These are phyloP conservation scores for Sigmodon hispidus DNA, from an alignment of 2,113 vertebrate species.

Conservation along the genomic window DNA sequence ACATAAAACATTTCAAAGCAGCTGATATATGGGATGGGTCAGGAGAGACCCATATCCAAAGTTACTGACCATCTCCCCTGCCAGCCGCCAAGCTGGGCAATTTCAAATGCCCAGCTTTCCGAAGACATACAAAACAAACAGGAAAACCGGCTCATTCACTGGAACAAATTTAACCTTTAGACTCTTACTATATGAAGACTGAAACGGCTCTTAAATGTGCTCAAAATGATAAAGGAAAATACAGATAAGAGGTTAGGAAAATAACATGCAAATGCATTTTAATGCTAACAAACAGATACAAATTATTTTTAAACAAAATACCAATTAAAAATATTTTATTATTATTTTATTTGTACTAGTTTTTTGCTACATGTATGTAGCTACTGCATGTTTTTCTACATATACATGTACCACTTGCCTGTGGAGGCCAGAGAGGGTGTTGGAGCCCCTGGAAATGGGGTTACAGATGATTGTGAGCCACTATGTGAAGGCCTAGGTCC, in stretches of 20 bases:
- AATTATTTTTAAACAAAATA: neutral
- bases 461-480: neutral
- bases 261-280: neutral
- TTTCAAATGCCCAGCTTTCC: neutral
- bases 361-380: neutral
- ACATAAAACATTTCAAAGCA: neutral
- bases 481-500: neutral
- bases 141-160: neutral
- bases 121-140: neutral
- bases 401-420: neutral
- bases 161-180: neutral
- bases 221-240: neutral
- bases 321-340: neutral
- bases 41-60: neutral
- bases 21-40: neutral
- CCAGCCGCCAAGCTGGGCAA: neutral
- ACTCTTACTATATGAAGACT: conserved; percentile 24
- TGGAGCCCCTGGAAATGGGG: neutral
- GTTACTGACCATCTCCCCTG: neutral
- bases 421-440: no score
- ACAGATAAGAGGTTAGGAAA: neutral
- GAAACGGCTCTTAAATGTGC: neutral
- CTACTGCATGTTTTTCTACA: neutral
- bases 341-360: no score
- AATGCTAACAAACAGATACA: neutral